These are phyloP conservation scores for Burhinus bistriatus DNA, from an alignment of 2,113 vertebrate species.

Conservation along the genomic window DNA sequence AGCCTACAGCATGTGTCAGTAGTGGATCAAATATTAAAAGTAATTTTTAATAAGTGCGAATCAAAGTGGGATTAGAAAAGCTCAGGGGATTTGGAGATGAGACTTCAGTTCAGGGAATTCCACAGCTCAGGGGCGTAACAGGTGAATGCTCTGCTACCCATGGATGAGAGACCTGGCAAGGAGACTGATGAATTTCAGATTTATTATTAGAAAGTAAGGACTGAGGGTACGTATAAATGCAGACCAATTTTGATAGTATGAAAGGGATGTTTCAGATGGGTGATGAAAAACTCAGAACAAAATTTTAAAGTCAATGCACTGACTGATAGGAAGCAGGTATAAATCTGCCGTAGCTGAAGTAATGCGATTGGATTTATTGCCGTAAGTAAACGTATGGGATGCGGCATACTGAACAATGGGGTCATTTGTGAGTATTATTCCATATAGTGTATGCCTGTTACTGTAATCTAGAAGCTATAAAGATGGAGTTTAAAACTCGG, in stretches of 20 bases:
- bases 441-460: conserved; percentile 9
- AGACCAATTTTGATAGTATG: conserved; percentile 61
- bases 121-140: conserved; percentile 55
- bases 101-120: conserved; percentile 66
- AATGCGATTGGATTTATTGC: conserved; percentile 67
- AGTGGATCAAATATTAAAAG: conserved; percentile 73
- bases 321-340: conserved; percentile 64
- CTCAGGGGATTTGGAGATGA: conserved; percentile 68
- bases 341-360: conserved; percentile 69
- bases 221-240: conserved; percentile 68
- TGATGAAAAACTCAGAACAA: conserved; percentile 74
- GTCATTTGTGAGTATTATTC: conserved; percentile 42
- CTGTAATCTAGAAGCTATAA: conserved; percentile 55
- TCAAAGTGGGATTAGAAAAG: conserved; percentile 68
- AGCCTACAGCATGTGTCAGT: conserved; percentile 59
- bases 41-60: conserved; percentile 73
- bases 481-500: neutral
- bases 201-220: conserved; percentile 74
- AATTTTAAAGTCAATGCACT: conserved; percentile 73
- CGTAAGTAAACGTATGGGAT: conserved; percentile 44
- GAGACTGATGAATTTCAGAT: conserved; percentile 76
- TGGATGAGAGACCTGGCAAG: conserved; percentile 70
- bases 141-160: conserved; percentile 74
- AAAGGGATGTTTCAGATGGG: conserved; percentile 58
- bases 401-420: conserved; percentile 13